Evolutionary conservation across 2,888 invertebrate species (phyloP).

Genomic region (Altica lythri): DNA sequence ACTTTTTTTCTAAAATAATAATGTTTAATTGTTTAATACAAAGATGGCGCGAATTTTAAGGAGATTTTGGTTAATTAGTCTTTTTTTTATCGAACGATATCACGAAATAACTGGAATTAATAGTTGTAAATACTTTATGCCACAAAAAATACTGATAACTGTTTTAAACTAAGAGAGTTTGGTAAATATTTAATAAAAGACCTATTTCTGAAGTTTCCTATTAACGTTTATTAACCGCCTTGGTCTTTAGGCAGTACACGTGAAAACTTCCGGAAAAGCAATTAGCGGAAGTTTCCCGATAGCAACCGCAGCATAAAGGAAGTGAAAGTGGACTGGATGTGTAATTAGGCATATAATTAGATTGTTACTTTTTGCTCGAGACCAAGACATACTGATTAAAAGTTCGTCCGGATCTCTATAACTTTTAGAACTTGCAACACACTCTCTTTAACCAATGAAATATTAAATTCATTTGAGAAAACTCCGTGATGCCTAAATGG

Average conservation of each 20-base stretch:
- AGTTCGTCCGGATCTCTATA: constrained; percentile 9
- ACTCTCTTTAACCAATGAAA: constrained; percentile 8
- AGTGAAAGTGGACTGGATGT: constrained; percentile 12
- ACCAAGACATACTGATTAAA: constrained; percentile 15
- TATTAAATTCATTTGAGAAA: constrained; percentile 2
- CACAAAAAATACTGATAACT: no score
- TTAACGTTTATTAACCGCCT: not conserved
- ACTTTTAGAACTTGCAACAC: constrained; percentile 10
- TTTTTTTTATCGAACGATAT: no score
- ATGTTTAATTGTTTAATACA: no score
- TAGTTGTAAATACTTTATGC: no score
- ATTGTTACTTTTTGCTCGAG: constrained; percentile 12
- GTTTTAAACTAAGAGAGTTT: no score
- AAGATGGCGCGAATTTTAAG: no score
- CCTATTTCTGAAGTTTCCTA: not conserved
- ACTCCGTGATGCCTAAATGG: not conserved
- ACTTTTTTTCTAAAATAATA: no score
- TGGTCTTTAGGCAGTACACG: no score
- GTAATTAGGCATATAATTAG: constrained; percentile 20
- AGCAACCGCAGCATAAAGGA: not conserved
- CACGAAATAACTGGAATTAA: no score
- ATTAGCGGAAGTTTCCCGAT: constrained; percentile 13
- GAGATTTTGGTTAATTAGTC: no score
- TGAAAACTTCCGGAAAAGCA: not conserved
- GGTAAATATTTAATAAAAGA: no score